phyloP scores from a whole-genome alignment of 2,888 invertebrate genomes.

The Onchidella celtica region DNA sequence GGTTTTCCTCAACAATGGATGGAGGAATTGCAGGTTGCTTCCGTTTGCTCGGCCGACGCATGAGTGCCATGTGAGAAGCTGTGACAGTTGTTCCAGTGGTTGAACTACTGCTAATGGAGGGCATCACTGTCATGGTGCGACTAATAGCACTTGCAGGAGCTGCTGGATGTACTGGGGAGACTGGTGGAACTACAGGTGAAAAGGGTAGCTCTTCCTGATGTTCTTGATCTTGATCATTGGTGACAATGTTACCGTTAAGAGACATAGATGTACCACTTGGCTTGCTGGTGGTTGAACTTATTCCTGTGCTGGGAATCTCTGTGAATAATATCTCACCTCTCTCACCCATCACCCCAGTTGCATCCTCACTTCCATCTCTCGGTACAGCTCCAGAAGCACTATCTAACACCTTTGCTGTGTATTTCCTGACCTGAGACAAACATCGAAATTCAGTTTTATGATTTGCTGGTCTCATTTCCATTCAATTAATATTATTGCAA shows the following conservation, averaged over 20 bases:
- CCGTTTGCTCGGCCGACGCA: neutral
- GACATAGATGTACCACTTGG: neutral
- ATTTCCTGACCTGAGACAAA: conserved; percentile 1
- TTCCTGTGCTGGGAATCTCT: conserved; percentile 23
- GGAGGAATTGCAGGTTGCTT: conserved; percentile 31
- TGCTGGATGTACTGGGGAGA: neutral
- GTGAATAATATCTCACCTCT: neutral
- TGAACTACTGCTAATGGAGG: neutral
- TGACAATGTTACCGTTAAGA: conserved; percentile 33
- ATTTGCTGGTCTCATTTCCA: too few relatives aligned
- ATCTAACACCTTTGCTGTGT: conserved; percentile 41
- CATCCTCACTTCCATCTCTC: neutral
- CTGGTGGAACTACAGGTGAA: neutral
- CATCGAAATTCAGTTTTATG: too few relatives aligned
- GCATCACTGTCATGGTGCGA: neutral
- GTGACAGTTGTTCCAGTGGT: neutral
- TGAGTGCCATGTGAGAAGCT: neutral
- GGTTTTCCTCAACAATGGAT: conserved; percentile 30
- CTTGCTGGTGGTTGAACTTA: conserved; percentile 20
- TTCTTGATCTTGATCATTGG: neutral
- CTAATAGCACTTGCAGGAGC: neutral
- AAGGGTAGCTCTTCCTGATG: neutral
- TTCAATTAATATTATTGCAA: too few relatives aligned
- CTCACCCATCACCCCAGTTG: neutral
- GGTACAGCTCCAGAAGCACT: neutral